A percentile compares a stretch with the other conserved stretches of the same genome.
Conservation (phyloP, 2,797 vertebrate genomes). For the Scolopax rusticola region DNA sequence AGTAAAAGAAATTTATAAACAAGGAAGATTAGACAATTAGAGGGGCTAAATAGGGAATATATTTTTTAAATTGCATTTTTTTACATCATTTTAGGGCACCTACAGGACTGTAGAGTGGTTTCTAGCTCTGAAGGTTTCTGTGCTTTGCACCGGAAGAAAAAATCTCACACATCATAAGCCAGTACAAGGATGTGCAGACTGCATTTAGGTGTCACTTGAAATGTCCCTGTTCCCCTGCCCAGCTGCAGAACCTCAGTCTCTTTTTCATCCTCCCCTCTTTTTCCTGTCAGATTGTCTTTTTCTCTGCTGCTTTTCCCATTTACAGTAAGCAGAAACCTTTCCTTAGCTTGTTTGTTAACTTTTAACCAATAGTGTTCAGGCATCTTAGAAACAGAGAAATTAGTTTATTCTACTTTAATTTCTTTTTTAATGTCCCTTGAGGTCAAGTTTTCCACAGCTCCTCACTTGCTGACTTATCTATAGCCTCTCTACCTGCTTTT, state of each 20-base stretch:
- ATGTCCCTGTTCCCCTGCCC: not conserved
- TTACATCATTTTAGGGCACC: not conserved
- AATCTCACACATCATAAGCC: not conserved
- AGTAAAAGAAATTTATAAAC: not conserved
- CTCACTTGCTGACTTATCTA: not conserved
- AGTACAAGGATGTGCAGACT: not conserved
- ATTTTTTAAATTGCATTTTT: not conserved
- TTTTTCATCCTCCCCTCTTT: not conserved
- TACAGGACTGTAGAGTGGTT: not conserved
- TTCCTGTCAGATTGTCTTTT: not conserved
- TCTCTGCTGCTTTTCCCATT: not conserved
- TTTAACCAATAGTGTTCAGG: not conserved
- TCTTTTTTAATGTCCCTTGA: not conserved
- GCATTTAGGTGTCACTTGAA: not conserved
- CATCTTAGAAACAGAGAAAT: not conserved
- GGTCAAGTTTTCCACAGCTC: not conserved
- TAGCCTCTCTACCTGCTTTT: not conserved
- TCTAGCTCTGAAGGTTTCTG: not conserved
- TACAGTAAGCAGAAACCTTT: not conserved
- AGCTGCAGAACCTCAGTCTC: not conserved
- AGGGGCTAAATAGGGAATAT: not conserved
- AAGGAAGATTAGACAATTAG: not conserved
- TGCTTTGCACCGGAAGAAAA: not conserved
- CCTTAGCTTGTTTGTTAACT: not conserved
- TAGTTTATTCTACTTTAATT: not conserved